Evolutionary conservation across 2,797 vertebrate species (phyloP).

Genomic region (Tarsius wallacei): DNA sequence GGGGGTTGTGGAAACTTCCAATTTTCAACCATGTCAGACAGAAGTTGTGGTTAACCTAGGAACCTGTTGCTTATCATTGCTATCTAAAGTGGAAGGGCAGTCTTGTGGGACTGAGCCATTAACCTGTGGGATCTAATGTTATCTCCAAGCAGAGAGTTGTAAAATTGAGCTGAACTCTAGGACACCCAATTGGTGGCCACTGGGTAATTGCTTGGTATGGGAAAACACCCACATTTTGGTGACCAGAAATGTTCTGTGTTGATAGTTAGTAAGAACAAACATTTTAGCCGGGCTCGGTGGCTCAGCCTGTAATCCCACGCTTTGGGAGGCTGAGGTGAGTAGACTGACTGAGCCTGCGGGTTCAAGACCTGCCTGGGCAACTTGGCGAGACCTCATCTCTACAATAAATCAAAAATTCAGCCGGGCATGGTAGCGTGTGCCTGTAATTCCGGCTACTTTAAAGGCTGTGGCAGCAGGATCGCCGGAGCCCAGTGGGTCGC

Average conservation of each 20-base stretch:
- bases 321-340: too few species aligned
- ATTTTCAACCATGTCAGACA: neutral
- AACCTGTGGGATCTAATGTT: neutral
- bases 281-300: too few species aligned
- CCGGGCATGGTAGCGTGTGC: too few species aligned
- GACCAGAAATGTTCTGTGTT: neutral
- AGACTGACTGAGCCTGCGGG: too few species aligned
- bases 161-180: neutral
- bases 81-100: neutral
- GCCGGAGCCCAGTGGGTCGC: too few species aligned
- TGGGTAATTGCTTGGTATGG: neutral
- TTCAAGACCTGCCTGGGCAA: too few species aligned
- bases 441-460: too few species aligned
- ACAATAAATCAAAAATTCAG: too few species aligned
- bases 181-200: neutral
- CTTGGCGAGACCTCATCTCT: too few species aligned
- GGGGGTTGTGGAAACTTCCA: neutral
- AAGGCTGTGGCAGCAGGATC: too few species aligned
- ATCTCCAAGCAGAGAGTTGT: neutral
- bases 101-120: neutral
- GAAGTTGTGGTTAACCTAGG: neutral
- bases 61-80: neutral
- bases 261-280: neutral
- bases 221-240: neutral
- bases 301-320: too few species aligned